These are phyloP conservation scores for Ceuthmochares aereus DNA, from an alignment of 2,113 vertebrate genomes.

Conservation along the genomic window DNA sequence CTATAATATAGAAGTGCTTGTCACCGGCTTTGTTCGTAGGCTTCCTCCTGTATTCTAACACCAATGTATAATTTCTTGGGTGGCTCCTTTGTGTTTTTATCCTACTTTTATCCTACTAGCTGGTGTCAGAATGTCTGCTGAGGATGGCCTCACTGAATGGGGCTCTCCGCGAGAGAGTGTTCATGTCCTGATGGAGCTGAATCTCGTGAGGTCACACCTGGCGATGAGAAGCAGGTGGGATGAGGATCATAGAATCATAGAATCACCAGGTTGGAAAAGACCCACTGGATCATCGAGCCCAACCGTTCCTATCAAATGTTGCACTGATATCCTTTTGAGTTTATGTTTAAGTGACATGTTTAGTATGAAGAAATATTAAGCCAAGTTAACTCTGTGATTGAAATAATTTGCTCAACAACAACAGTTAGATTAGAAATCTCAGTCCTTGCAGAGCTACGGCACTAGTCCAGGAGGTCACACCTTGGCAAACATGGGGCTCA, in stretches of 20 bases:
- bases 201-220: not conserved
- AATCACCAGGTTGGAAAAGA: too few relatives aligned
- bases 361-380: not conserved
- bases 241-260: too few relatives aligned
- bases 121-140: not conserved
- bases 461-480: not conserved
- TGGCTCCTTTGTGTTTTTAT: not conserved
- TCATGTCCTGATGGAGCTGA: not conserved
- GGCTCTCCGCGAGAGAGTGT: not conserved
- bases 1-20: not conserved
- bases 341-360: not conserved
- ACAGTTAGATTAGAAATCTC: not conserved
- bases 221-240: not conserved
- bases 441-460: not conserved
- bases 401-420: not conserved
- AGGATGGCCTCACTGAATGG: not conserved
- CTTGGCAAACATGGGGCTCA: constrained; percentile 9
- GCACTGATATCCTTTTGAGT: not conserved
- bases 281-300: too few relatives aligned
- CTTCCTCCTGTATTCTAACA: not conserved
- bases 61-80: not conserved
- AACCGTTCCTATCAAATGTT: not conserved
- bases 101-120: not conserved
- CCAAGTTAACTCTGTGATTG: not conserved
- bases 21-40: not conserved